phyloP scores from a whole-genome alignment of 2,113 vertebrate species.

The Rynchops niger region DNA sequence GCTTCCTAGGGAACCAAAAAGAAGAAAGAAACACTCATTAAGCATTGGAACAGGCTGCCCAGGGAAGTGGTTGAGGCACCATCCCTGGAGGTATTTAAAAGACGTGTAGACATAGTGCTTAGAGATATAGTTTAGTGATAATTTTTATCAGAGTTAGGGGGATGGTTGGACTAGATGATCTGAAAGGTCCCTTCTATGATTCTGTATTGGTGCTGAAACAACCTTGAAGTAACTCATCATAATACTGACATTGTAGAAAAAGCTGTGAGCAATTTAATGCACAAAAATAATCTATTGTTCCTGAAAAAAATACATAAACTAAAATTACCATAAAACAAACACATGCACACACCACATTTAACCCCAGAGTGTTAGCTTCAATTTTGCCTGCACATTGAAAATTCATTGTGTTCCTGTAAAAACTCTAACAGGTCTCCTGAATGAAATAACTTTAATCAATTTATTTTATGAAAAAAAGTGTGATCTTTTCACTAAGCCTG shows the following conservation, averaged over 20 bases:
- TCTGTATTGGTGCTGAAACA: not conserved
- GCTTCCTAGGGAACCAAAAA: conserved; percentile 66
- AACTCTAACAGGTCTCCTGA: not conserved
- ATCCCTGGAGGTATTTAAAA: too few relatives aligned
- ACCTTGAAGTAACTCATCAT: not conserved
- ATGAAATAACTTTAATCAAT: not conserved
- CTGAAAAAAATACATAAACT: not conserved
- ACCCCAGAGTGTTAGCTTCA: not conserved
- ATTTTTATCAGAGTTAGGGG: too few relatives aligned
- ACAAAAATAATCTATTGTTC: not conserved
- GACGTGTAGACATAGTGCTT: too few relatives aligned
- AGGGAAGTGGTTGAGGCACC: too few relatives aligned
- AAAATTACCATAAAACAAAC: not conserved
- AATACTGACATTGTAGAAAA: not conserved
- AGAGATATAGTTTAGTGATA: too few relatives aligned
- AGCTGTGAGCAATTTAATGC: not conserved
- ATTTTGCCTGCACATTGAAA: not conserved
- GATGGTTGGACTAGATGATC: too few relatives aligned
- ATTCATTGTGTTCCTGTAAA: not conserved
- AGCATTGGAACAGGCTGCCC: too few relatives aligned
- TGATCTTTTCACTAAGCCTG: not conserved
- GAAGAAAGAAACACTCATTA: not conserved
- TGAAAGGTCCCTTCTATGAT: not conserved
- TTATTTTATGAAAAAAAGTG: not conserved
- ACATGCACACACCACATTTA: not conserved